A percentile compares a stretch with the other conserved stretches of the same genome.
Evolutionary conservation across 2,113 vertebrate genomes (phyloP).

Genomic region (Rana temporaria): DNA sequence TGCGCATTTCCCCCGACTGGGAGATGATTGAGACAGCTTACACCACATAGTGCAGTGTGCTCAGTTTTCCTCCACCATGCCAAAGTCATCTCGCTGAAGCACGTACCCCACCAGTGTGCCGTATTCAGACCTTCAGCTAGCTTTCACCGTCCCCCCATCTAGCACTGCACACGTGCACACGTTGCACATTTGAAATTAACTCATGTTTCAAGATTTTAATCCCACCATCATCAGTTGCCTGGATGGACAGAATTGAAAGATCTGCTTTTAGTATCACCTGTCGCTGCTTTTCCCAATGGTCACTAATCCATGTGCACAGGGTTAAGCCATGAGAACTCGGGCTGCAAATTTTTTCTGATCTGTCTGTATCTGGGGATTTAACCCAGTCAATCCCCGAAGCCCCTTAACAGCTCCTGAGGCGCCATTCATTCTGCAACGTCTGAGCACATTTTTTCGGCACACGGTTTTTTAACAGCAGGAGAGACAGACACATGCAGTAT

Average conservation of each 20-base stretch:
- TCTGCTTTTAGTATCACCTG: constrained; percentile 55
- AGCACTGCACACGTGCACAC: constrained; percentile 48
- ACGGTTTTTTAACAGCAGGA: constrained; percentile 44
- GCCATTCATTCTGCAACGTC: constrained; percentile 56
- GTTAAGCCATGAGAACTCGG: constrained; percentile 56
- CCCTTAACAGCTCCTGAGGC: constrained; percentile 56
- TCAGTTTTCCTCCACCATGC: constrained; percentile 39
- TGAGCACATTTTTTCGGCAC: constrained; percentile 42
- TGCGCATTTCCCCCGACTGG: neutral
- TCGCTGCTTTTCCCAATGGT: constrained; percentile 54
- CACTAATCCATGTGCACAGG: constrained; percentile 57
- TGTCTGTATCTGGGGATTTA: constrained; percentile 57
- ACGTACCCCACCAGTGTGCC: constrained; percentile 31
- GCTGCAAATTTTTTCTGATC: constrained; percentile 56
- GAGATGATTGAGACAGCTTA: constrained; percentile 15
- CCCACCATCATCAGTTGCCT: constrained; percentile 57
- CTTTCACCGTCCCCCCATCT: constrained; percentile 45
- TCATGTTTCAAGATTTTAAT: constrained; percentile 58
- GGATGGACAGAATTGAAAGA: constrained; percentile 51
- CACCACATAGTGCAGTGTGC: constrained; percentile 12
- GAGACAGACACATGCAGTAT: constrained; percentile 30
- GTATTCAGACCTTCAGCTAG: constrained; percentile 24
- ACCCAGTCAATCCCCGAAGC: constrained; percentile 57
- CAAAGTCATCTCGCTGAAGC: constrained; percentile 43
- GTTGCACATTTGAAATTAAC: constrained; percentile 57